Evolutionary conservation across 2,113 vertebrate species (phyloP), one percentile per base, ranked within the genome.

Genomic region (Istiophorus platypterus): DNA sequence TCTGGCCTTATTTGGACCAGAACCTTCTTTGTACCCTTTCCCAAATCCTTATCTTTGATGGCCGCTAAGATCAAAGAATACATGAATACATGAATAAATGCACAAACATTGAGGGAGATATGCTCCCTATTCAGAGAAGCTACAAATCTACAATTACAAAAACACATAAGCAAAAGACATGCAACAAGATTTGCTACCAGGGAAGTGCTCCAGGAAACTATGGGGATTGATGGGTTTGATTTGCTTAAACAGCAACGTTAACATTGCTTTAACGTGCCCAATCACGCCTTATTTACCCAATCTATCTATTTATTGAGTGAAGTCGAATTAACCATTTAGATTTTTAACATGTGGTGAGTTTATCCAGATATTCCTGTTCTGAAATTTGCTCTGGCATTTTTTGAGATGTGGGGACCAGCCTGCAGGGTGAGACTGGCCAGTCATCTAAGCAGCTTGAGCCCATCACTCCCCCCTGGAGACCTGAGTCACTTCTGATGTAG

Each of bases 1-100:
- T 58, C 27, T 62, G 72, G 63, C 29, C 49, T 72, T 49, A 67
- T 63, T 62, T 62, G 27, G 27, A 70, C 45, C 22, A 65, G 62
- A 87, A 52, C n/a, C n/a, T n/a, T n/a, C n/a, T n/a, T n/a, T 68
- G 51, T 37, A 51, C n/a, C 17, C 27, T 57, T 78, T 82, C 45
- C 42, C 37, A 79, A 77, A 82, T 68, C 66, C 47, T 73, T 71
- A 75, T 64, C 51, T 29, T 4, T 9, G 13, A 20, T 54, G 22
- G 20, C 29, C 67, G 29, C 34, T 17, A 37, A 58, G n/a, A 22
- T 31, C 15, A 45, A 27, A 45, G 5, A 2, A 27, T 5, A n/a
- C n/a, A n/a, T n/a, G n/a, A n/a, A 51, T 14, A 34, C 20, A 17
- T 31, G 42, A 27, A 15, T 49, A 18, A 31, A 49, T 20, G 27